A percentile compares a stretch with the other conserved stretches of the same genome.
Evolutionary conservation across 64 coral and sea anemone genomes (phyloP).

Genomic region (Actinia equina): DNA sequence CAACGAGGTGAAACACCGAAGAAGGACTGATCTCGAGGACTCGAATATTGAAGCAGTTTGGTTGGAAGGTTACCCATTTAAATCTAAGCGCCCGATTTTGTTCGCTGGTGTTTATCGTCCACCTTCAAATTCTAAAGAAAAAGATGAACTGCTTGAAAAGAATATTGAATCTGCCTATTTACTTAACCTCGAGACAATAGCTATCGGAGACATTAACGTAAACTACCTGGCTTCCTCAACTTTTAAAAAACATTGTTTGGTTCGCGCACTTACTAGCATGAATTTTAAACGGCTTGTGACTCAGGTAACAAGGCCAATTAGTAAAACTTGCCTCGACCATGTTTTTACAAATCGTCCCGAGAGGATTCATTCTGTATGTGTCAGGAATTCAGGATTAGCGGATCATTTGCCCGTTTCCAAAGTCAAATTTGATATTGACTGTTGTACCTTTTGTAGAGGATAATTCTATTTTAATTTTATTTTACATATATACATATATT

Average conservation of each 20-base stretch:
- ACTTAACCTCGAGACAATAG: slow-evolving; percentile 45
- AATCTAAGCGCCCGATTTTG: slow-evolving; percentile 47
- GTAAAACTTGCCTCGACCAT: too few relatives aligned
- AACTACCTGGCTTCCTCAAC: slow-evolving; percentile 16
- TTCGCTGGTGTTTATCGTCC: slow-evolving; percentile 58
- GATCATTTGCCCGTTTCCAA: slow-evolving; percentile 58
- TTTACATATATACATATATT: too few relatives aligned
- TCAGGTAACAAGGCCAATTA: slow-evolving; percentile 19
- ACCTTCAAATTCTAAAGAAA: slow-evolving; percentile 36
- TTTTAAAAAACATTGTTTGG: slow-evolving; percentile 52
- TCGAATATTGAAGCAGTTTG: slow-evolving; percentile 42
- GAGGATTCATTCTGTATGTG: slow-evolving; percentile 49
- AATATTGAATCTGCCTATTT: slow-evolving; percentile 56
- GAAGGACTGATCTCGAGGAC: slow-evolving; percentile 55
- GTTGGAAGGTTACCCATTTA: slow-evolving; percentile 59
- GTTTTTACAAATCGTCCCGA: not conserved
- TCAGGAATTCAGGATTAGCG: slow-evolving; percentile 58
- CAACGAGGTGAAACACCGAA: slow-evolving; percentile 35
- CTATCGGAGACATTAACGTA: slow-evolving; percentile 64
- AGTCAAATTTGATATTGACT: too few relatives aligned
- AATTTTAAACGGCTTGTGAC: slow-evolving; percentile 63
- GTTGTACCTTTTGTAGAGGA: too few relatives aligned
- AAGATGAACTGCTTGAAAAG: slow-evolving; percentile 13
- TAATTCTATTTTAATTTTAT: too few relatives aligned
- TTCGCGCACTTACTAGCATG: slow-evolving; percentile 47